Base-by-base conservation (phyloP, 1,140 invertebrate species). In the Achatina immaculata region DNA sequence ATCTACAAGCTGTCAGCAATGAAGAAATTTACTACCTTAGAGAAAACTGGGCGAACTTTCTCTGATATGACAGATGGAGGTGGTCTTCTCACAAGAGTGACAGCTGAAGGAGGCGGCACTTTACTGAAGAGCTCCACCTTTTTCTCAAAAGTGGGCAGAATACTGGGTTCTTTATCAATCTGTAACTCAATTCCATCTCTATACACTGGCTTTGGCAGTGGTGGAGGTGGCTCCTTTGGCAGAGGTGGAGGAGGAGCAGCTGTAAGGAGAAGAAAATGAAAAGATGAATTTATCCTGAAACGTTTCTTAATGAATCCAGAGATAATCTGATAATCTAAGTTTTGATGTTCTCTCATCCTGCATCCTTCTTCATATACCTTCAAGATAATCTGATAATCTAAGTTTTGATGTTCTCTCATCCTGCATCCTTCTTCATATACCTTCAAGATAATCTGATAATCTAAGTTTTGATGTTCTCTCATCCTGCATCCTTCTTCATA, bases 141-240 rank as follows among this genome's bases (percentile, higher is more conserved):
- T 36, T 69, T 68, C 74, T 77, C 74, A 68, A 81, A 71, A 21
- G 31, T 31, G 28, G 81, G 38, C 51, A 77, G 42, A 34, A 76
- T 38, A 21, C 65, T 45, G 24, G 75, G 75, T 36, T 65, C 45
- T 40, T 36, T 75, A 21, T 78, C 58, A n/a, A 78, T n/a, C 55
- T 40, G 75, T 21, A 78, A 43, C 34, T 73, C 69, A 3, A 82
- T 68, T 55, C 78, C 75, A 36, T 82, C 71, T 66, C 31, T 78
- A 38, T 42, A 42, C 1, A 43, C 21, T 51, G 31, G 75, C 66
- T 36, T 34, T 55, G 74, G 19, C n/a, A 78, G 6, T 38, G 55
- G 55, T 28, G 75, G 75, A n/a, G 75, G 75, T 40, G 75, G 75
- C 40, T 40, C 40, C 40, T 43, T 65, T n/a, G 75, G 75, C 58